phyloP scores from a whole-genome alignment of 2,113 vertebrate species.

The Ranitomeya imitator region DNA sequence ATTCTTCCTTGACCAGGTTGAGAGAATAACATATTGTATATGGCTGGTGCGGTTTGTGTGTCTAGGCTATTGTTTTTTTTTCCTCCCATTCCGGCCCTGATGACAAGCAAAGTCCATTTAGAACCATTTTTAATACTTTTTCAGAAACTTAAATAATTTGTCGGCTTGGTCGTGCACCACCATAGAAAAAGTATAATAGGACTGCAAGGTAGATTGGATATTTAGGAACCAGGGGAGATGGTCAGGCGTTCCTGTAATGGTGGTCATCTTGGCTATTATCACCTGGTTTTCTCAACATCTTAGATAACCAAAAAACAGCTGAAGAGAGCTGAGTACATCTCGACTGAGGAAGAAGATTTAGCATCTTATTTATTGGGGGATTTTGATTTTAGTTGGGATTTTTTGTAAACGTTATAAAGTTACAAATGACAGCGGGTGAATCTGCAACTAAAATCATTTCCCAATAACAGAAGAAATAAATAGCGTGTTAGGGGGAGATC shows the following conservation, averaged over 20 bases:
- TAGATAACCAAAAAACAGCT: not conserved
- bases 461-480: slow-evolving; percentile 29
- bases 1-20: no score
- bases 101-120: no score
- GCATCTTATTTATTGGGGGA: not conserved
- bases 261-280: not conserved
- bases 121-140: no score
- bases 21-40: no score
- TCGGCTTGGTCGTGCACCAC: no score
- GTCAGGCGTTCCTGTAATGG: not conserved
- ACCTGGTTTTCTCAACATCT: not conserved
- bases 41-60: no score
- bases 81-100: no score
- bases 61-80: no score
- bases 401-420: not conserved
- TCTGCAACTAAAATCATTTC: slow-evolving; percentile 2
- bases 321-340: not conserved
- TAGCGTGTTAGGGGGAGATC: slow-evolving; percentile 6
- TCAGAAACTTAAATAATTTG: no score
- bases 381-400: not conserved
- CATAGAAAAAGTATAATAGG: no score
- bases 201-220: no score
- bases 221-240: not conserved
- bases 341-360: not conserved
- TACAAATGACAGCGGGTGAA: not conserved